These are phyloP conservation scores for Oenanthe oenanthe DNA, from an alignment of 2,113 vertebrate species.

Conservation along the genomic window DNA sequence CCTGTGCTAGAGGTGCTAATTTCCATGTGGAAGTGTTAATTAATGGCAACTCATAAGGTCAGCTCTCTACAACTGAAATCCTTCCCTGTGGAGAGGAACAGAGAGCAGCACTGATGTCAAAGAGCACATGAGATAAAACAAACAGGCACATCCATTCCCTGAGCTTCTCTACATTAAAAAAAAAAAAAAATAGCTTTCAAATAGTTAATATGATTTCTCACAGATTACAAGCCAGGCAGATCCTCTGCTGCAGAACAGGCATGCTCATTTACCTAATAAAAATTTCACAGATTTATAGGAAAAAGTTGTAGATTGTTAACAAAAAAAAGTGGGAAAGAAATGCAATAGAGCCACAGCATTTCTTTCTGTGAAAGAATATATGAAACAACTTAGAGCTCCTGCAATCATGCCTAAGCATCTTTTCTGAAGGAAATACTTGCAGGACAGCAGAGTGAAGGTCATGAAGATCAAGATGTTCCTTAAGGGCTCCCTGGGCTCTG, in stretches of 20 bases:
- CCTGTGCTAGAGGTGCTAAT: neutral
- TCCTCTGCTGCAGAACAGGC: neutral
- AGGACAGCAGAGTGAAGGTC: neutral
- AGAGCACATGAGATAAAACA: neutral
- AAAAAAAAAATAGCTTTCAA: neutral
- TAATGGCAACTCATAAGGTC: neutral
- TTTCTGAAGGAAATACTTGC: neutral
- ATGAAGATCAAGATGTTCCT: neutral
- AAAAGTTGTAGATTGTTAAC: neutral
- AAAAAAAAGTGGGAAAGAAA: neutral
- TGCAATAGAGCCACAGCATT: neutral
- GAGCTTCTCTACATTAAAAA: neutral
- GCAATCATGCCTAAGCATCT: neutral
- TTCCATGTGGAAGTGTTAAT: neutral
- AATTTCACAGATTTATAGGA: neutral
- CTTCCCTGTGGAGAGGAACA: neutral
- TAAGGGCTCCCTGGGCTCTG: neutral
- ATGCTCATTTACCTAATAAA: neutral
- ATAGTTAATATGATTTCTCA: neutral
- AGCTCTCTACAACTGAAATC: neutral
- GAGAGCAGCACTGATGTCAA: neutral
- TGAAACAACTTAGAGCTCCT: accelerated
- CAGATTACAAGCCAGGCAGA: neutral
- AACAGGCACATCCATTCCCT: neutral
- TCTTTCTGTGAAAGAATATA: neutral